phyloP scores from a whole-genome alignment of 1,140 invertebrate genomes.

The Zaprionus davidi region DNA sequence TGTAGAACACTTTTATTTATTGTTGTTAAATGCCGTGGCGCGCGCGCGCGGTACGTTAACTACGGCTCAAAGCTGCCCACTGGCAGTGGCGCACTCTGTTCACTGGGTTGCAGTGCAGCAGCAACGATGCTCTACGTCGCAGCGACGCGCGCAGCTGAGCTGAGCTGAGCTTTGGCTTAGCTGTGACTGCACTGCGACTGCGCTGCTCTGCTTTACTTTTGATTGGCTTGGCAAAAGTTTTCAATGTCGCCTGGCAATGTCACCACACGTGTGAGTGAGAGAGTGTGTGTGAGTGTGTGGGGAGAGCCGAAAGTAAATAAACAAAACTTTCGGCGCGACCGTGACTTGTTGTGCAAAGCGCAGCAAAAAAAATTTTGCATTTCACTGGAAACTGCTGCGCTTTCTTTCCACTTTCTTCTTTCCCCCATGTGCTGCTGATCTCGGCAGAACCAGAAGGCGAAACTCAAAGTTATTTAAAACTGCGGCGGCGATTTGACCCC shows the following conservation, averaged over 20 bases:
- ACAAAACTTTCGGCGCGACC: constrained; percentile 60
- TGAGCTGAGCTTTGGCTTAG: constrained; percentile 14
- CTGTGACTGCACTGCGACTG: constrained; percentile 19
- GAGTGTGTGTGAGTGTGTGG: neutral
- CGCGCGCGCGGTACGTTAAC: constrained; percentile 43
- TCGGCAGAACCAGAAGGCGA: constrained; percentile 67
- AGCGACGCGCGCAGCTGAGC: constrained; percentile 36
- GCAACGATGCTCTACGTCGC: constrained; percentile 18
- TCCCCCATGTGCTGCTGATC: constrained; percentile 67
- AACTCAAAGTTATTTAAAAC: constrained; percentile 64
- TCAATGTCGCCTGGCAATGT: constrained; percentile 81
- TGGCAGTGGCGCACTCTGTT: constrained; percentile 38
- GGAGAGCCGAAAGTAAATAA: constrained; percentile 58
- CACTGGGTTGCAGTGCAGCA: constrained; percentile 62
- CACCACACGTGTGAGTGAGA: constrained; percentile 45
- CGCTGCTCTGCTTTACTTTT: constrained; percentile 53
- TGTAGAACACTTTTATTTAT: neutral
- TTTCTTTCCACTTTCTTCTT: constrained; percentile 70
- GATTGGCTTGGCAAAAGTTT: constrained; percentile 62
- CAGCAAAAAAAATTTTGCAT: constrained; percentile 69
- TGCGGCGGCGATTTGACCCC: constrained; percentile 60
- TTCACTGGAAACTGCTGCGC: constrained; percentile 68
- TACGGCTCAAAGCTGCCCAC: constrained; percentile 32
- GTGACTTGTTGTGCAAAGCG: constrained; percentile 75
- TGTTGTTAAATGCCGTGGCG: constrained; percentile 5